Evolutionary conservation across 2,797 vertebrate genomes (phyloP), one percentile per base, ranked within the genome.

Genomic region (Helarctos malayanus): DNA sequence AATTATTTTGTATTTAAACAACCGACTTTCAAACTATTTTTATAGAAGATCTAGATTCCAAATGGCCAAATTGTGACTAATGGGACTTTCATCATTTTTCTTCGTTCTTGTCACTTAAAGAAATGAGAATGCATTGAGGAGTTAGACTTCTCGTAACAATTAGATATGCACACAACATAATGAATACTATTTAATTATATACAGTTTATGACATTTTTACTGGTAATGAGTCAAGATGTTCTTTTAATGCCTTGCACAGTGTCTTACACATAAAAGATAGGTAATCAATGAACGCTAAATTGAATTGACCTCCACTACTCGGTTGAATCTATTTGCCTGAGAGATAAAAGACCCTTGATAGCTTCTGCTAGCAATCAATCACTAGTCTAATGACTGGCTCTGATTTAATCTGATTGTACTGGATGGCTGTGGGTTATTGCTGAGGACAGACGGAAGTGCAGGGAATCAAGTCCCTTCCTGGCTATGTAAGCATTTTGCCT

Each of bases 1-100:
- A 25, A 89, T 54, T 92, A 61, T 15, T 84, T 91, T 93, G 6
- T 71, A 93, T 78, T 88, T 88, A 81, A 93, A 80, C 15, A 85
- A n/a, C 19, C n/a, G 73, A 16, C 12, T 87, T 83, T 65, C 73
- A 41, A 85, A 76, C 12, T 54, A 61, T 14, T 89, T 80, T 92
- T 25, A 9, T 57, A 63, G 61, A 79, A 61, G 5, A 57, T 23
- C 3, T 5, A 90, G 68, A 85, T 69, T 95, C 52, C 32, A 92
- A 65, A 85, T 88, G n/a, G 9, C 69, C 61, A 76, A 57, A n/a
- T 23, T 81, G 15, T 93, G 79, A 59, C 11, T 80, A 61, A 76
- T 52, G 41, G 13, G 52, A 63, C 16, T 49, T 87, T 78, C 47
- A 21, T n/a, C 7, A 18, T 61, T 96, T 92, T 90, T 80, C 69